Percentiles rank a stretch among this genome's conserved stretches.
Evolutionary conservation across 2,888 invertebrate genomes (phyloP).

Genomic region (Trichacis sp.): DNA sequence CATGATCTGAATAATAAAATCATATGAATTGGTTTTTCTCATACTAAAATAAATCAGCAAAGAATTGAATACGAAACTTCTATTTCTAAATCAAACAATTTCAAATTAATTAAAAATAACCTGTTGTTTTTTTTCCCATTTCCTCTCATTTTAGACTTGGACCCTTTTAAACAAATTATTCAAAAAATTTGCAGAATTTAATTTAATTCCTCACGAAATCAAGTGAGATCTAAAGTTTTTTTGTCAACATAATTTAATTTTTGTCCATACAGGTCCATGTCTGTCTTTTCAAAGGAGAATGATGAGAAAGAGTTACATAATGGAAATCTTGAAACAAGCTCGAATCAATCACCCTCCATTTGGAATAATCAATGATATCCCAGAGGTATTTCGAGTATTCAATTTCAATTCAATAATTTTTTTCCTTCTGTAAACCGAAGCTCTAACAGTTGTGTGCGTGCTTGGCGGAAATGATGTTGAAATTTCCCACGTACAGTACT

Average conservation of each 20-base stretch:
- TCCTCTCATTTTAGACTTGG: too few relatives aligned
- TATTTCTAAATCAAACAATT: too few relatives aligned
- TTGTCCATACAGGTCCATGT: conserved; percentile 34
- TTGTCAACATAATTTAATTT: background rate
- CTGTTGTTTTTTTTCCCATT: too few relatives aligned
- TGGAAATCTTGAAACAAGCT: conserved; percentile 30
- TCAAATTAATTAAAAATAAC: too few relatives aligned
- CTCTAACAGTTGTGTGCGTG: conserved; percentile 37
- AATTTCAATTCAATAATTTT: background rate
- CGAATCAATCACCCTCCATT: conserved; percentile 43
- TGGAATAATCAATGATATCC: conserved; percentile 27
- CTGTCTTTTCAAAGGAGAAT: conserved; percentile 44
- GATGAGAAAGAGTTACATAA: conserved; percentile 43
- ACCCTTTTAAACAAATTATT: too few relatives aligned
- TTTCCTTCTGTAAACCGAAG: background rate
- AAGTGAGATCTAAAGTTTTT: background rate
- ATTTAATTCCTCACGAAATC: background rate
- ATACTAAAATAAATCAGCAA: too few relatives aligned
- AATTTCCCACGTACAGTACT: conserved; percentile 21
- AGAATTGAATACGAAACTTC: too few relatives aligned
- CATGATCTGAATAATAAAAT: too few relatives aligned
- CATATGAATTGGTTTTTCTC: too few relatives aligned
- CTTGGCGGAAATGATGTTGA: conserved; percentile 38
- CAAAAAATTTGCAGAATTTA: too few relatives aligned
- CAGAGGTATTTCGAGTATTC: conserved; percentile 23